Evolutionary conservation across 92 coral and sea anemone species (phyloP).

Genomic region (Heliopora coerulea): DNA sequence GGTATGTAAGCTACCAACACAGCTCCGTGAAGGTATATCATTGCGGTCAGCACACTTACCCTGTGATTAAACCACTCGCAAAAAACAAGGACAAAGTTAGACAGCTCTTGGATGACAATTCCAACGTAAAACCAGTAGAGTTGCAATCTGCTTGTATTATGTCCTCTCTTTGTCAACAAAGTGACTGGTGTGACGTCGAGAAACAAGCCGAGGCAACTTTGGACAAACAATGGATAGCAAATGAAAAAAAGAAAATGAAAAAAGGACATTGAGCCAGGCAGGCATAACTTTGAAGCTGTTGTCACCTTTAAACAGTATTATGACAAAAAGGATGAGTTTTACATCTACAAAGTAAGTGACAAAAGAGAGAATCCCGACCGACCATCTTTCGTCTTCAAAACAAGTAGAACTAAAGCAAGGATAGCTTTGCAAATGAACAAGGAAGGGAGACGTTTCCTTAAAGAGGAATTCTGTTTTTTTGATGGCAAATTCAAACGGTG

Average conservation of each 20-base stretch:
- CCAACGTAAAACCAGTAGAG: constrained; percentile 58
- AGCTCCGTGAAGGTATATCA: constrained; percentile 34
- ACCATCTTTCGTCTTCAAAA: constrained; percentile 61
- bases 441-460: constrained; percentile 50
- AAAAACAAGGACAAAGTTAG: constrained; percentile 33
- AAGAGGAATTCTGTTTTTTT: constrained; percentile 56
- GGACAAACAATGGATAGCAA: constrained; percentile 49
- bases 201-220: constrained; percentile 48
- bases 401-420: constrained; percentile 37
- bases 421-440: constrained; percentile 55
- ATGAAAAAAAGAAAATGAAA: constrained; percentile 51
- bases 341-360: constrained; percentile 52
- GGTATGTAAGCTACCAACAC: constrained; percentile 21
- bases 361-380: constrained; percentile 58
- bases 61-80: constrained; percentile 17
- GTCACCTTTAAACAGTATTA: constrained; percentile 54
- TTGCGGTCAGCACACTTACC: constrained; percentile 56
- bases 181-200: constrained; percentile 45
- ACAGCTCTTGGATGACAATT: constrained; percentile 48
- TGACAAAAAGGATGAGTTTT: constrained; percentile 46
- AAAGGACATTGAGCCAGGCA: constrained; percentile 47
- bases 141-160: constrained; percentile 50
- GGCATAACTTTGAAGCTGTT: constrained; percentile 61
- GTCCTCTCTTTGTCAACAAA: constrained; percentile 37
- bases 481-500: constrained; percentile 55